Base-by-base conservation (phyloP, 2,888 invertebrate species). In the Drosophila atroscutellata region DNA sequence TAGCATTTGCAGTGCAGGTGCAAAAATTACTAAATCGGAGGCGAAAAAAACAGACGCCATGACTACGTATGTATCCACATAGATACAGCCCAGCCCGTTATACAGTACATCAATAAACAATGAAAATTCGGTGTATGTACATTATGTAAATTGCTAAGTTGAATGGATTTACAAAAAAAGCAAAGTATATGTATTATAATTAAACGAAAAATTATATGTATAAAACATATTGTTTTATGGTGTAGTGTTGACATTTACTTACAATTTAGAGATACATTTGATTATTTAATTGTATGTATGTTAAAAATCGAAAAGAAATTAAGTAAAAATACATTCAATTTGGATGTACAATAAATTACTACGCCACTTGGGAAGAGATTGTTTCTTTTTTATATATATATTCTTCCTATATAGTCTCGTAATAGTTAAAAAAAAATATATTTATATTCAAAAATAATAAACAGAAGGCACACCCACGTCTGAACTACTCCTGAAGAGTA, bases 1-100 rank as follows among this genome's bases (percentile, higher is more conserved):
- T 97, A 77, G 94, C 96, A 3, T 91, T 96, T 56, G 93, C 94
- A 92, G 95, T 96, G 18, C 94, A 94, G 91, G 58, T 95, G 71
- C 92, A 94, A 80, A 92, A 86, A 4, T 42, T 77, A 3, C 4
- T 84, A 13, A 62, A 37, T 8, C 72, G 66, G 26, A 28, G 54
- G 3, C 67, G 60, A 36, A 72, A 37, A 63, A 69, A 69, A 20
- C 24, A 69, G 28, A 34, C 75, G 13, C 28, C 52, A 42, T 15
- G 8, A 34, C 7, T 36, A 6, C 15, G 11, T 15, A 24, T 54
- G 24, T 9, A 32, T 20, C 32, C 8, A 20, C 7, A 7, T 49
- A 36, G 11, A 36, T n/a, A 39, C 13, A 45, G 6, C 15, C 24
- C 18, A 34, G 13, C 6, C 20, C 60, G n/a, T 26, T 65, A n/a